Evolutionary conservation across 2,113 vertebrate genomes (phyloP), one percentile per base, ranked within the genome.

Genomic region (Phainopepla nitens): DNA sequence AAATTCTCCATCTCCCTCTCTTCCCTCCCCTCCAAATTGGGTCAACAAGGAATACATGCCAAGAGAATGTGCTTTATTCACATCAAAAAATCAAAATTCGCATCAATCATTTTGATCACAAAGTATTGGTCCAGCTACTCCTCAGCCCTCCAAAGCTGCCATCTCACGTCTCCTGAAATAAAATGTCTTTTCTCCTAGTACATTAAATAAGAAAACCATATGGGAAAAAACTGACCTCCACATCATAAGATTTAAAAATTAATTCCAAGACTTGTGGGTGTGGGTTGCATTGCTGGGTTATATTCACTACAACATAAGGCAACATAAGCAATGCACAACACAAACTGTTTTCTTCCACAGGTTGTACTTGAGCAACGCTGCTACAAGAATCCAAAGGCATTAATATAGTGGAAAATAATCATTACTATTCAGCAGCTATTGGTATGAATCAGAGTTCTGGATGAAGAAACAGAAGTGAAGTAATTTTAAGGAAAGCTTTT

Each of bases 1-100:
- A 53, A 36, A 5, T 89, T 94, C 92, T 77, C 14, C 25, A 62
- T 13, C n/a, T 70, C 9, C 1, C 9, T 50, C 42, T 2, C 15
- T 17, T 58, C 15, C 25, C 14, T 50, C 2, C 13, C 6, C 36
- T 45, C 44, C 1, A 6, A 47, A 66, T 0, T 11, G 11, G 18
- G 25, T 80, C 64, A 92, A 36, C 5, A 89, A 70, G 22, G 7
- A 92, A 72, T 15, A 82, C 0, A n/a, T 28, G 20, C 33, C 62
- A 86, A 61, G 17, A 72, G 7, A 87, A 77, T 13, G 5, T 49
- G 21, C 14, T 71, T 51, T 19, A 31, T 88, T 90, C 42, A 68
- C n/a, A 54, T 54, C 18, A 89, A 90, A 57, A 91, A 91, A 81
- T 89, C 76, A 44, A 75, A 68, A 70, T 65, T 47, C 61, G 29